phyloP scores from a whole-genome alignment of 2,888 invertebrate species.

The Apodemia duryi region DNA sequence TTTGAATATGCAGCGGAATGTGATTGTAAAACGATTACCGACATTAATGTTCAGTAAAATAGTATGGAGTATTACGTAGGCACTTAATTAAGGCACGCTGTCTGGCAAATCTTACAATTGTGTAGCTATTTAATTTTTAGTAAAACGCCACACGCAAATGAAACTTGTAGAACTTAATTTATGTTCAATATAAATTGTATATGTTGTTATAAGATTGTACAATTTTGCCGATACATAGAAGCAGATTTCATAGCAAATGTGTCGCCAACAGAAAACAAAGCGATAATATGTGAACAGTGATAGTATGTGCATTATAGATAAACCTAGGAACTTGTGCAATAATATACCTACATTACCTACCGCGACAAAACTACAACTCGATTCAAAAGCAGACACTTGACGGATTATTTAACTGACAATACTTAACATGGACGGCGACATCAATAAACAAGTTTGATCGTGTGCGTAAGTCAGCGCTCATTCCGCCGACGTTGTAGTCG shows the following conservation, averaged over 20 bases:
- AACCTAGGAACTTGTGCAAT: slow-evolving; percentile 11
- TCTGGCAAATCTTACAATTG: background rate
- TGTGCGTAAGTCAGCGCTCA: no score
- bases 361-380: background rate
- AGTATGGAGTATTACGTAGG: background rate
- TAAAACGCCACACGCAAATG: no score
- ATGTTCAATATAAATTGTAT: background rate
- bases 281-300: background rate
- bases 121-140: background rate
- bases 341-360: background rate
- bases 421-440: background rate
- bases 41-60: background rate
- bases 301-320: background rate
- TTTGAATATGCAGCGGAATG: background rate
- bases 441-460: no score
- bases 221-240: background rate
- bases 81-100: background rate
- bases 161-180: background rate
- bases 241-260: background rate
- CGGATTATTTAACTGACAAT: background rate
- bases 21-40: background rate
- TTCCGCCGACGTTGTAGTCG: no score
- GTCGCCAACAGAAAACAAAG: background rate
- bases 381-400: background rate
- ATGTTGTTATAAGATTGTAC: background rate